Evolutionary conservation across 1,140 invertebrate genomes (phyloP).

Genomic region (Brachionus rotundiformis): DNA sequence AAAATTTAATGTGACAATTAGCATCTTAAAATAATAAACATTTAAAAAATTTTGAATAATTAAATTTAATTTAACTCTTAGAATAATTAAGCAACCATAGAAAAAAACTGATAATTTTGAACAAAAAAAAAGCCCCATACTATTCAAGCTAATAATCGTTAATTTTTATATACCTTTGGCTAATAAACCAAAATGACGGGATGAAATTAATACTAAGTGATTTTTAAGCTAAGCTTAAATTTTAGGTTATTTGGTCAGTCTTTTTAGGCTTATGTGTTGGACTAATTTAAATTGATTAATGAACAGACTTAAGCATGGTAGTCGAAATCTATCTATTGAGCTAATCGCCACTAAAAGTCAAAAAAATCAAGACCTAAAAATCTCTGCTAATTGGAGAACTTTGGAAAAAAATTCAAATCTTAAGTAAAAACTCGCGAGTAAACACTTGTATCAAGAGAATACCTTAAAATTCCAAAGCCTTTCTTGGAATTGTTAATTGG

Average conservation of each 20-base stretch:
- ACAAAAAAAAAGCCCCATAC: too few species aligned
- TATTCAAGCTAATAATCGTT: not conserved
- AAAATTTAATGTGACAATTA: too few species aligned
- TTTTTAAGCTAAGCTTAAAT: not conserved
- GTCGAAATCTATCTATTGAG: not conserved
- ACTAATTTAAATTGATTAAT: not conserved
- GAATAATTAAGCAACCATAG: too few species aligned
- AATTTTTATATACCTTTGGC: not conserved
- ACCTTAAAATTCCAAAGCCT: not conserved
- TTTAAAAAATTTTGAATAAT: too few species aligned
- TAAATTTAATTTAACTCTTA: too few species aligned
- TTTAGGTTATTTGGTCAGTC: not conserved
- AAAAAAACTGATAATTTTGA: too few species aligned
- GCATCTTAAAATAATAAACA: too few species aligned
- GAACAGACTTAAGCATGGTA: not conserved
- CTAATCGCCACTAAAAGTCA: not conserved
- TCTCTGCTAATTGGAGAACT: not conserved
- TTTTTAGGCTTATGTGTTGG: not conserved
- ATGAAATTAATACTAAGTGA: not conserved
- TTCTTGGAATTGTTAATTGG: not conserved
- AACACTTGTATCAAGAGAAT: not conserved
- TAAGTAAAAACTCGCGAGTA: not conserved
- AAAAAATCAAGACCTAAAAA: too few species aligned
- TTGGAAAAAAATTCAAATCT: not conserved
- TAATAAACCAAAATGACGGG: not conserved